Base-by-base conservation (phyloP, 2,113 vertebrate genomes). In the Bos javanicus region DNA sequence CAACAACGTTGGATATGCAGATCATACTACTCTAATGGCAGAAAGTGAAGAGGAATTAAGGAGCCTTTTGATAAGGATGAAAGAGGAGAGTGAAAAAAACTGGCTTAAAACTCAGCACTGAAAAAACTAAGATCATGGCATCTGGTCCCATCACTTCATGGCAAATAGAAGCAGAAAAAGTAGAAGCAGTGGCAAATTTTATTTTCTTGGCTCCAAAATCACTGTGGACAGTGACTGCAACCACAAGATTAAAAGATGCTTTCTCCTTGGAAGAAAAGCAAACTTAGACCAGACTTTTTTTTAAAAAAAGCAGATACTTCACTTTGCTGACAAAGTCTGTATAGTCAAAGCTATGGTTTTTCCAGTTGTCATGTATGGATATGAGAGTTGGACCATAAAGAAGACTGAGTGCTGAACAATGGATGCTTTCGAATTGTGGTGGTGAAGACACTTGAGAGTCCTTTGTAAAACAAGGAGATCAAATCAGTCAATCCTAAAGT, bases 391-490 rank as follows among this genome's bases (percentile, higher is more conserved):
- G 36, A 74, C 14, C 11, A 74, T 43, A 74, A 74, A 74, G 71
- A 43, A 74, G 36, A 25, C 36, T 74, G 36, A 14, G 5, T 0
- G 0, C 36, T 0, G 0, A 43, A 43, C 5, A 43, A 74, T 74
- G 11, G 36, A 74, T 74, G 11, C 21, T 43, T 71, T 74, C 12
- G 12, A 26, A 74, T 2, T 74, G 21, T 43, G 21, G 11, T 74
- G 36, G 21, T 26, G 71, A 43, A 74, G 21, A 74, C 12, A 7
- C 71, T 74, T 74, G 21, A 43, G 71, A 74, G 12, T 74, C 36
- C 71, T 3, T 25, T 26, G 23, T 12, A 74, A 1, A 39, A 23
- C 36, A 74, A 74, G 21, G 36, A 74, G 71, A 74, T 43, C 71
- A 74, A 74, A 43, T 43, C 71, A 74, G 36, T 74, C 71, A 43